These are phyloP conservation scores for Chrosomus eos DNA, from an alignment of 2,797 vertebrate species.

Conservation along the genomic window DNA sequence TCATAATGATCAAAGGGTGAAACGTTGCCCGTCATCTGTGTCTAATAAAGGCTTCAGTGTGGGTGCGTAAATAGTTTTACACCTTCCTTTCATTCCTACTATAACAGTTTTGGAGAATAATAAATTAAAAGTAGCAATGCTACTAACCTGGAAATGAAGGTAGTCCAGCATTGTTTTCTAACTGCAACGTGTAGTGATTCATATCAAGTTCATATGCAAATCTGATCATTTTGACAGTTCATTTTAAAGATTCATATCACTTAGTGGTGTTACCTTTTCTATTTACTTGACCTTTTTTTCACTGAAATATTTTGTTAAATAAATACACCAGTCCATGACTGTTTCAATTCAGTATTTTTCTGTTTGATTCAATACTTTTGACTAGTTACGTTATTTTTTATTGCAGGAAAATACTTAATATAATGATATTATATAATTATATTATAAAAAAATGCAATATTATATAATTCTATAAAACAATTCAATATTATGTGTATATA, in stretches of 20 bases:
- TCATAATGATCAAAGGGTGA: constrained; percentile 80
- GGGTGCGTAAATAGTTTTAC: constrained; percentile 64
- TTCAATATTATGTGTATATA: not conserved
- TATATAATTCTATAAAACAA: not conserved
- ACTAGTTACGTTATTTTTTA: not conserved
- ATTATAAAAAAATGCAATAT: not conserved
- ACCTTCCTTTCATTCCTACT: not conserved
- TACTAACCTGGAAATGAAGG: not conserved
- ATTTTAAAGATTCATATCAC: not conserved
- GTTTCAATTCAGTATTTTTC: not conserved
- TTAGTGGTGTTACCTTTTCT: not conserved
- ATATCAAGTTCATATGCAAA: not conserved
- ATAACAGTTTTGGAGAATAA: not conserved
- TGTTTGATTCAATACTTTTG: not conserved
- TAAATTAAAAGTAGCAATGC: not conserved
- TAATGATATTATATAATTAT: not conserved
- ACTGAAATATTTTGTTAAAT: not conserved
- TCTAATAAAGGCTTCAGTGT: constrained; percentile 82
- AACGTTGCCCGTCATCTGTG: constrained; percentile 77
- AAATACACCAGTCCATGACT: not conserved
- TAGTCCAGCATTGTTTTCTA: not conserved
- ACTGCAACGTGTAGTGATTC: not conserved
- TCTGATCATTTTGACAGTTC: not conserved
- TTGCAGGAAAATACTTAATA: not conserved
- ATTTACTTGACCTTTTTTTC: not conserved